A percentile compares a stretch with the other conserved stretches of the same genome.
phyloP scores from a whole-genome alignment of 2,888 invertebrate species.

The Drosophila macrospina region DNA sequence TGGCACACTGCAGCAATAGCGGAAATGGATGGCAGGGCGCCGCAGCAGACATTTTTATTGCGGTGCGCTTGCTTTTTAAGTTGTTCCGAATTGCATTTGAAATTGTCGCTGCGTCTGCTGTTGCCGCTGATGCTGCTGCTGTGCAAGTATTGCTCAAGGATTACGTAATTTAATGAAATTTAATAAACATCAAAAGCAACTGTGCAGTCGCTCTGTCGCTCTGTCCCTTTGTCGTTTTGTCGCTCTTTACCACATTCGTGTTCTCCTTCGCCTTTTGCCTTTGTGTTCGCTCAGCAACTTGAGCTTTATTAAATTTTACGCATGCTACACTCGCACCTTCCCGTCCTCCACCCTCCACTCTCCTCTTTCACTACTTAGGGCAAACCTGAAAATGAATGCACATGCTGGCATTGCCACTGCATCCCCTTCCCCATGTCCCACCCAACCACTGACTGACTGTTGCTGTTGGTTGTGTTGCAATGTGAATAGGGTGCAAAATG shows the following conservation, averaged over 20 bases:
- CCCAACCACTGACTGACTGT: constrained; percentile 9
- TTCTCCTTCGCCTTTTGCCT: constrained; percentile 3
- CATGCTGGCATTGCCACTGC: constrained; percentile 38
- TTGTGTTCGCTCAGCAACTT: constrained; percentile 55
- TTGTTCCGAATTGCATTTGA: constrained; percentile 82
- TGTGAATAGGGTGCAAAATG: constrained; percentile 80
- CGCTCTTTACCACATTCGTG: constrained; percentile 9
- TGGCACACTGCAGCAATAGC: constrained; percentile 38
- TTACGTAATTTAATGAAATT: constrained; percentile 81
- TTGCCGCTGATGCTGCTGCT: constrained; percentile 20
- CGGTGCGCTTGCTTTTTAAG: constrained; percentile 80
- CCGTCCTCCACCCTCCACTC: background rate
- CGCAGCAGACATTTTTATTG: constrained; percentile 78
- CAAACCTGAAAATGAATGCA: constrained; percentile 78
- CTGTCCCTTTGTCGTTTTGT: constrained; percentile 26
- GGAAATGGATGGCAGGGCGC: constrained; percentile 67
- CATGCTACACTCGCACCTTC: constrained; percentile 59
- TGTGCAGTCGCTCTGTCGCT: constrained; percentile 42
- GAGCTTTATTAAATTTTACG: constrained; percentile 79
- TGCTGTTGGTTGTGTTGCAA: constrained; percentile 28
- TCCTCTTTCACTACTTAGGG: constrained; percentile 6
- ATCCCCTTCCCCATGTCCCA: background rate
- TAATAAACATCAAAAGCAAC: constrained; percentile 79
- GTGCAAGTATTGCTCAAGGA: constrained; percentile 64
- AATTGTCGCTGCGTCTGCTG: constrained; percentile 58